Percentiles rank a stretch among this genome's conserved stretches.
Conservation (phyloP, 2,888 invertebrate species). For the Xanthorhoe designata region DNA sequence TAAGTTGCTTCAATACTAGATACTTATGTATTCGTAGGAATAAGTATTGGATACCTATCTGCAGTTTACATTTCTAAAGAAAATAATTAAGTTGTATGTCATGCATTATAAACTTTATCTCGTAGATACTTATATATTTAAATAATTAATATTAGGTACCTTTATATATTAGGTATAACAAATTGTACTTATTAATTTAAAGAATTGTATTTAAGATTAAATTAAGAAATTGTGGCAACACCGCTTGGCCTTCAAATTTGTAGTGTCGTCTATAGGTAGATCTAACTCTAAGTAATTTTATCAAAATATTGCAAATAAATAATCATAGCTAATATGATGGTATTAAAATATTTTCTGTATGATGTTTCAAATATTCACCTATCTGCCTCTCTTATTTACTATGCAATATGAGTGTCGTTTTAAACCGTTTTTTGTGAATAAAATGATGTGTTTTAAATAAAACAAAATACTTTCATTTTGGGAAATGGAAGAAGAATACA, state of each 20-base stretch:
- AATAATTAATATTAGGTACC: background rate
- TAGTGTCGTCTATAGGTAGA: slow-evolving; percentile 72
- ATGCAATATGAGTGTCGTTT: slow-evolving; percentile 84
- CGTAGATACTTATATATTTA: slow-evolving; percentile 41
- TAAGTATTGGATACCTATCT: background rate
- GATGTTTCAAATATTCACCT: slow-evolving; percentile 72
- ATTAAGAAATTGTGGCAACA: slow-evolving; percentile 77
- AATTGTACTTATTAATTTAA: slow-evolving; percentile 7
- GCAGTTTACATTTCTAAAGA: background rate
- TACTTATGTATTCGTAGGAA: background rate
- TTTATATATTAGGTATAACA: slow-evolving; percentile 45
- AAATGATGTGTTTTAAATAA: slow-evolving; percentile 76
- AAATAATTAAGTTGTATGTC: background rate
- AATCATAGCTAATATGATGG: slow-evolving; percentile 49
- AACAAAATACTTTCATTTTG: slow-evolving; percentile 51
- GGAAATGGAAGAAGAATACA: too few relatives aligned
- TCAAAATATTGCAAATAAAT: slow-evolving; percentile 52
- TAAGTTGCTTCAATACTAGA: slow-evolving; percentile 33
- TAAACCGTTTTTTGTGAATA: slow-evolving; percentile 81
- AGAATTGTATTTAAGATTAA: background rate
- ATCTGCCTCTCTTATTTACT: slow-evolving; percentile 73
- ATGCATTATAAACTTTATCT: slow-evolving; percentile 58
- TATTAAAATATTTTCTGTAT: slow-evolving; percentile 58
- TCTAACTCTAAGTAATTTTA: slow-evolving; percentile 52
- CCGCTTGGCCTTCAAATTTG: slow-evolving; percentile 84